Percentiles rank a stretch among this genome's conserved stretches.
phyloP scores from a whole-genome alignment of 2,888 invertebrate species.

The Liopterus haemorrhoidalis region DNA sequence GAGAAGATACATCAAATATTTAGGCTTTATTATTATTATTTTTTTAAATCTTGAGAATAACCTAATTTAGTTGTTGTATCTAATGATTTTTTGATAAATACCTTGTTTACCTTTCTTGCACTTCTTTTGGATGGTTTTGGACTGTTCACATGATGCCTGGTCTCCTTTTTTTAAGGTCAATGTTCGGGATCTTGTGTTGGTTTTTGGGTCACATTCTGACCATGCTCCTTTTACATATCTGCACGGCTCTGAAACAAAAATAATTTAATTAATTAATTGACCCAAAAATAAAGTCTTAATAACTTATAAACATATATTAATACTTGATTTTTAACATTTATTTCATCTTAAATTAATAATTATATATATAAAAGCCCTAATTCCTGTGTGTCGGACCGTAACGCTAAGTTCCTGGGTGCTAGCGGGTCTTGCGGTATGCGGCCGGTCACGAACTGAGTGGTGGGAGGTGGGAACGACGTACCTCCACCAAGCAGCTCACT shows the following conservation, averaged over 20 bases:
- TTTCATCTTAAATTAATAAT: background rate
- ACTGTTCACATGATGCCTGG: constrained; percentile 68
- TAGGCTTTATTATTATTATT: too few species aligned
- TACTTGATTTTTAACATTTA: background rate
- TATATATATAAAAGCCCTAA: background rate
- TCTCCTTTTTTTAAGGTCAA: constrained; percentile 83
- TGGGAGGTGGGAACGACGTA: too few species aligned
- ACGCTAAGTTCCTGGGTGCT: too few species aligned
- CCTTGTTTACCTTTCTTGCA: constrained; percentile 94
- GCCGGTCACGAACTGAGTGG: too few species aligned
- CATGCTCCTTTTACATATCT: constrained; percentile 82
- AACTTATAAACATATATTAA: background rate
- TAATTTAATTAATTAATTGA: background rate
- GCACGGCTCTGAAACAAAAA: constrained; percentile 57
- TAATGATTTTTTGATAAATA: too few species aligned
- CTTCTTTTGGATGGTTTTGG: constrained; percentile 83
- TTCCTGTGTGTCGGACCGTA: too few species aligned
- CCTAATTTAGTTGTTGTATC: too few species aligned
- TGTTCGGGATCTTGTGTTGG: constrained; percentile 74
- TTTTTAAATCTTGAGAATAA: too few species aligned
- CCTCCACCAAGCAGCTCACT: too few species aligned
- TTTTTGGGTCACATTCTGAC: constrained; percentile 82
- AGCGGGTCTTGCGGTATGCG: too few species aligned
- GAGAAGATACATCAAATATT: too few species aligned
- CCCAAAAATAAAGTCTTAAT: too few species aligned